Evolutionary conservation across 2,113 vertebrate genomes (phyloP).

Genomic region (Cygnus buccinator): DNA sequence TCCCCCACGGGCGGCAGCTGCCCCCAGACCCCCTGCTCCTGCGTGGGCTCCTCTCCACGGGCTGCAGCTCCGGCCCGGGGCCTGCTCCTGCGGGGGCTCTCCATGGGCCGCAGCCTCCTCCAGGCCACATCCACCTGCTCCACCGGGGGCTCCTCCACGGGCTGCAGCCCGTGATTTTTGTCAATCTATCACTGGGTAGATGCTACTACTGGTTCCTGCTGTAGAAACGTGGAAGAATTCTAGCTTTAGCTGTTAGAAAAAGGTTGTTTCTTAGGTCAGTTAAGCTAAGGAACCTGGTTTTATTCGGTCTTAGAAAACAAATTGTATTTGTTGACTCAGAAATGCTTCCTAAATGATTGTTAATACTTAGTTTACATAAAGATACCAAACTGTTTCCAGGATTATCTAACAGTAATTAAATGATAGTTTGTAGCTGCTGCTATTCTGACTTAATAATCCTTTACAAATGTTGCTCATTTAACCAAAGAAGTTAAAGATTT

Average conservation of each 20-base stretch:
- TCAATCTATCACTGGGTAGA: rapidly evolving
- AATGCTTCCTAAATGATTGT: not conserved
- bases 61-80: too few relatives aligned
- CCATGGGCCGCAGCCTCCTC: too few relatives aligned
- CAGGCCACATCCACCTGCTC: too few relatives aligned
- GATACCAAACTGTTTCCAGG: not conserved
- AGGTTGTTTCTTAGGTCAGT: not conserved
- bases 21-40: too few relatives aligned
- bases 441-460: not conserved
- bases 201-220: not conserved
- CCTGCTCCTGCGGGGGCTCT: too few relatives aligned
- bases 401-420: not conserved
- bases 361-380: not conserved
- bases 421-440: not conserved
- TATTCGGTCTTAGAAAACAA: not conserved
- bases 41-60: too few relatives aligned
- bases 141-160: too few relatives aligned
- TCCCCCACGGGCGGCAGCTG: too few relatives aligned
- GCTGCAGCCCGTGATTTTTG: not conserved
- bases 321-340: not conserved
- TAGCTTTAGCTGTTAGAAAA: not conserved
- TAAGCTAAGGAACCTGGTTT: not conserved
- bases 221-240: not conserved
- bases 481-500: not conserved
- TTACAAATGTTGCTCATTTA: not conserved